Evolutionary conservation across 1,140 invertebrate species (phyloP).

Genomic region (fruit fly (Drosophila melanogaster)): Release_6_plus_ISO1_MT NT_033777.3:7003501-7004000

Average conservation of each 20-base stretch:
- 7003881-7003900: conserved; percentile 9
- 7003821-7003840: too few relatives aligned
- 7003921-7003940: conserved; percentile 35
- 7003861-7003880: conserved; percentile 17
- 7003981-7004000: conserved; percentile 59
- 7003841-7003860: not conserved
- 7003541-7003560: not conserved
- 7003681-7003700: conserved; percentile 19
- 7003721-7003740: conserved; percentile 30
- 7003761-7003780: conserved; percentile 79
- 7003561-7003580: not conserved
- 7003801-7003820: not conserved
- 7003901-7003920: conserved; percentile 21
- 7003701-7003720: conserved; percentile 22
- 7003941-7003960: conserved; percentile 77
- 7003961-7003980: conserved; percentile 77
- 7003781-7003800: conserved; percentile 78
- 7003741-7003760: conserved; percentile 71
- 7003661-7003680: conserved; percentile 5
- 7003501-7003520: too few relatives aligned
- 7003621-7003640: not conserved
- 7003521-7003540: not conserved
- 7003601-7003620: conserved; percentile 2
- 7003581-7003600: conserved; percentile 4
- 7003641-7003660: conserved; percentile 14